Percentiles rank a stretch among this genome's conserved stretches.
These are phyloP conservation scores for Lamellibrachia columna DNA, from an alignment of 2,888 invertebrate species.

Conservation along the genomic window DNA sequence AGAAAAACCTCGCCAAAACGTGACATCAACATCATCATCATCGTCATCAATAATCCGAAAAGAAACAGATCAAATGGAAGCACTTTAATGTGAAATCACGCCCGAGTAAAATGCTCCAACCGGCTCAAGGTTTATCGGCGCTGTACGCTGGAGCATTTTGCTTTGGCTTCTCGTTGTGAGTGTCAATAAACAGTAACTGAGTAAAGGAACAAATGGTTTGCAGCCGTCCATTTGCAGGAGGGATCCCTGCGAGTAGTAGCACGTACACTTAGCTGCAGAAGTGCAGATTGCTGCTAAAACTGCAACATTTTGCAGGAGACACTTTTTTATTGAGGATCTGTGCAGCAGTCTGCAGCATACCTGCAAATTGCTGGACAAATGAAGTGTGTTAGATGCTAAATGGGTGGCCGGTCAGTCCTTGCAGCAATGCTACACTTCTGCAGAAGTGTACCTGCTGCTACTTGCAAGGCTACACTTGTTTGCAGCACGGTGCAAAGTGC, in stretches of 20 bases:
- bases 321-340: neutral
- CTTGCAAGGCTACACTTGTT: neutral
- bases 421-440: neutral
- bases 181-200: neutral
- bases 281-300: neutral
- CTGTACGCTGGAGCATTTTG: neutral
- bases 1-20: neutral
- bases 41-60: neutral
- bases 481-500: neutral
- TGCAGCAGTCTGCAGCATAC: neutral
- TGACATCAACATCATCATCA: neutral
- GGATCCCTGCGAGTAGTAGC: neutral
- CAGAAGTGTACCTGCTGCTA: neutral
- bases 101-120: slow-evolving; percentile 12
- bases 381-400: neutral
- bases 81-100: neutral
- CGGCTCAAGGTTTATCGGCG: neutral
- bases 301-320: neutral
- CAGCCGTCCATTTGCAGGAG: neutral
- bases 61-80: neutral
- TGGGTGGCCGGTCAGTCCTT: neutral
- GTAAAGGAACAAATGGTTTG: slow-evolving; percentile 8
- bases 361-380: neutral
- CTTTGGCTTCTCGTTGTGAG: neutral
- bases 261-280: neutral